Base-by-base conservation (phyloP, 1,140 invertebrate genomes). In the Eriosoma lanigerum region DNA sequence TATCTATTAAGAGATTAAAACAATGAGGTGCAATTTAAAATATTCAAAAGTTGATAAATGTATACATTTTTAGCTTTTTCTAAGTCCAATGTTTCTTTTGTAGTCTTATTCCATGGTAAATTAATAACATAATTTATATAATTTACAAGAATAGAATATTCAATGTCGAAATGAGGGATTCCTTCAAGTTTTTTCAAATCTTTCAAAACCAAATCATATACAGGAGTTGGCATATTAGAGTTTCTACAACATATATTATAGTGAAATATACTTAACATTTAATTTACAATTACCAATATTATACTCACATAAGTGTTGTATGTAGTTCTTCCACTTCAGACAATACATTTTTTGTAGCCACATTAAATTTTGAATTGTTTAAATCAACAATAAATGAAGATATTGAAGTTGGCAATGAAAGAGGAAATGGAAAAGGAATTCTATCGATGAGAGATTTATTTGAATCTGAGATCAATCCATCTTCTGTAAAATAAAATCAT, bases 61-160 rank as follows among this genome's bases (percentile, higher is more conserved):
- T 19, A 21, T 48, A 84, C 84, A 81, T 82, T 86, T 85, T 86
- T 86, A 9, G 88, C 88, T 84, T 89, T 88, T 32, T 85, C 82
- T 44, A 90, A 87, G 81, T 90, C 87, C 48, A 90, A 84, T 1
- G 85, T 84, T 83, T 90, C 89, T n/a, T 84, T 82, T 24, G 87
- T 88, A n/a, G 84, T 83, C 64, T 86, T 87, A 24, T 84, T 85
- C 89, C 89, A 90, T 0, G 89, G 89, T 13, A 90, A 83, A 52
- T 89, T 87, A n/a, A 85, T 85, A 83, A 90, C 86, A 26, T 90
- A 83, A 81, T 90, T 89, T 46, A 90, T 82, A 83, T 90, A 90
- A 82, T 86, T 89, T 83, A 88, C 86, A 60, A 87, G 85, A 83
- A 89, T 86, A 64, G 70, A 62, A 85, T 89, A 86, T 82, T 89